Evolutionary conservation across 2,113 vertebrate species (phyloP).

Genomic region (Hiodon alosoides): DNA sequence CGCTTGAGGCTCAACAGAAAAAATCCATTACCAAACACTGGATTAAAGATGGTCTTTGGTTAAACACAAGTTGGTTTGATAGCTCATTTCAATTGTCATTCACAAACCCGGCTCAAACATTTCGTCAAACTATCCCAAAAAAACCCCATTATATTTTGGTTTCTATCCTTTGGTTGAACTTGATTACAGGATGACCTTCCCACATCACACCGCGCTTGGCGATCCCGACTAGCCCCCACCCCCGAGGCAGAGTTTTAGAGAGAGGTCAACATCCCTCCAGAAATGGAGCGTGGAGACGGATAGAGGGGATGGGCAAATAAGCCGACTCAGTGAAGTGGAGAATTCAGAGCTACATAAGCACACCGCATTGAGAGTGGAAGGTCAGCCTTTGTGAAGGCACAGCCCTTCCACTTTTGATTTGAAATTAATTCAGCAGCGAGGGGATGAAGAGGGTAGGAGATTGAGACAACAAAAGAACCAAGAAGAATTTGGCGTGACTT

Average conservation of each 20-base stretch:
- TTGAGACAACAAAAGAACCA: slow-evolving; percentile 3
- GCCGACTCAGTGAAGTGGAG: slow-evolving; percentile 1
- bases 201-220: not conserved
- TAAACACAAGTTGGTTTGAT: slow-evolving; percentile 11
- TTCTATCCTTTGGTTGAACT: not conserved
- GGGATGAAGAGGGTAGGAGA: slow-evolving; percentile 18
- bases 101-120: slow-evolving; percentile 26
- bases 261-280: not conserved
- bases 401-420: slow-evolving; percentile 10
- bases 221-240: slow-evolving; percentile 3
- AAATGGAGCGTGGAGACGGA: no score
- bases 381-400: not conserved
- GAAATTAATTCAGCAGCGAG: slow-evolving; percentile 9
- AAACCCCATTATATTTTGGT: slow-evolving; percentile 10
- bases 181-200: slow-evolving; percentile 19
- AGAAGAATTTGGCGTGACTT: slow-evolving; percentile 6
- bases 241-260: not conserved
- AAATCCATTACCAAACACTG: not conserved
- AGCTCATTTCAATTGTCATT: slow-evolving; percentile 10
- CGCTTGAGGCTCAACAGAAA: not conserved
- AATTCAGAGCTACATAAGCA: not conserved
- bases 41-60: slow-evolving; percentile 9
- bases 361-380: not conserved
- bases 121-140: slow-evolving; percentile 29
- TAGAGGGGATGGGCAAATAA: slow-evolving; percentile 1